Base-by-base conservation (phyloP, 2,113 vertebrate genomes). In the Aplodontia rufa region DNA sequence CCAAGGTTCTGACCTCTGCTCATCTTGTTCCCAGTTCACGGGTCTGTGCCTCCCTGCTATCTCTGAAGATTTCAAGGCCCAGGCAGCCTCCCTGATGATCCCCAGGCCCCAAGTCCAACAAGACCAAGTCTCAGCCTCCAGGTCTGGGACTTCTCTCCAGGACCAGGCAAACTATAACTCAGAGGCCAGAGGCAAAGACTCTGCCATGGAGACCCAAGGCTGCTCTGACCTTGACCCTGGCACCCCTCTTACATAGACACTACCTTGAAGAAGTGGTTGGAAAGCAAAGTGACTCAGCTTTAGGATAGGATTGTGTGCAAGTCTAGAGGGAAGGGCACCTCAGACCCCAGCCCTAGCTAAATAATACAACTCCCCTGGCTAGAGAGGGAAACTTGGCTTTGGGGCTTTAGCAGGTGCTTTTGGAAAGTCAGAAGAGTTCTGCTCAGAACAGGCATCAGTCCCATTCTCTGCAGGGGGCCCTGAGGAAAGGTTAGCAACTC, bases 391-490 rank as follows among this genome's bases (percentile, higher is more conserved):
- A 37, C 45, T 75, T 87, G 95, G 72, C 81, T 82, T 45, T 45
- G 6, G 69, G 55, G 37, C 55, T 28, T 45, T 90, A 92, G 53
- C 60, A 55, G 90, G 87, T 96, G 53, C 76, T 69, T 4, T 16
- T 58, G 72, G 60, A 55, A 93, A 86, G 93, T 88, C 72, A 51
- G 68, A 78, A 83, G 51, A 60, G 51, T 35, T 22, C 79, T 49
- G 76, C 66, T 91, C 62, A 13, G 26, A 72, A 69, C 62, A 37
- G 75, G 60, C 86, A 40, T 22, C 49, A 60, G 84, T 45, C 84
- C 81, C 11, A 14, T 85, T 82, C n/a, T 55, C 88, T 82, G 85
- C 93, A 69, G 94, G 94, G 92, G 72, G 78, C 68, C n/a, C 64
- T 47, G 49, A 40, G 88, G 13, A 0, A 20, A 62, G 86, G 94